Conservation (phyloP, 2,113 vertebrate genomes). For the Melozone crissalis region DNA sequence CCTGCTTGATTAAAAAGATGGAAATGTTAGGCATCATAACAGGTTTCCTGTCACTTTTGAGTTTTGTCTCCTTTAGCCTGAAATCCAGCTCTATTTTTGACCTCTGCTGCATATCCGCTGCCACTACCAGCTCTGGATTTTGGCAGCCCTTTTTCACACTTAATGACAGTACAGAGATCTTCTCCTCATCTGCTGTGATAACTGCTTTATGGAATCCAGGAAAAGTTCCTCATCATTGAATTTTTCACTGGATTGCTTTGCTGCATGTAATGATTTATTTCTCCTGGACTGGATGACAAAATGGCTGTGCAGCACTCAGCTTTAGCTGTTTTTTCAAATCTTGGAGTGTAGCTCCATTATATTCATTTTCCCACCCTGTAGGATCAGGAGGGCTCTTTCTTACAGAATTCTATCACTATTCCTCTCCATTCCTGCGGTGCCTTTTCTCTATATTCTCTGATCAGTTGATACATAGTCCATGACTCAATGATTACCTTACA, state of each 20-base stretch:
- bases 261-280: not conserved
- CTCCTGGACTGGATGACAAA: not conserved
- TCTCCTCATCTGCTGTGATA: not conserved
- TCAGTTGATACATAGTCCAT: rapidly evolving
- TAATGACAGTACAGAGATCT: not conserved
- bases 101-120: not conserved
- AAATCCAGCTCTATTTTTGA: not conserved
- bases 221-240: not conserved
- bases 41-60: not conserved
- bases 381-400: not conserved
- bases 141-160: not conserved
- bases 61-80: not conserved
- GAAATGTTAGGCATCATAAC: not conserved
- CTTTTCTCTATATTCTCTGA: not conserved
- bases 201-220: not conserved
- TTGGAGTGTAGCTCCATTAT: not conserved
- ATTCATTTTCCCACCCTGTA: not conserved
- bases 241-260: not conserved
- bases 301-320: not conserved
- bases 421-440: not conserved
- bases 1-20: not conserved
- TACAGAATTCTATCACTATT: not conserved
- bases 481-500: not conserved
- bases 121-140: not conserved
- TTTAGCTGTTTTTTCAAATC: not conserved